A percentile compares a stretch with the other conserved stretches of the same genome.
phyloP scores from a whole-genome alignment of 2,113 vertebrate genomes.

The Chaetura pelagica region DNA sequence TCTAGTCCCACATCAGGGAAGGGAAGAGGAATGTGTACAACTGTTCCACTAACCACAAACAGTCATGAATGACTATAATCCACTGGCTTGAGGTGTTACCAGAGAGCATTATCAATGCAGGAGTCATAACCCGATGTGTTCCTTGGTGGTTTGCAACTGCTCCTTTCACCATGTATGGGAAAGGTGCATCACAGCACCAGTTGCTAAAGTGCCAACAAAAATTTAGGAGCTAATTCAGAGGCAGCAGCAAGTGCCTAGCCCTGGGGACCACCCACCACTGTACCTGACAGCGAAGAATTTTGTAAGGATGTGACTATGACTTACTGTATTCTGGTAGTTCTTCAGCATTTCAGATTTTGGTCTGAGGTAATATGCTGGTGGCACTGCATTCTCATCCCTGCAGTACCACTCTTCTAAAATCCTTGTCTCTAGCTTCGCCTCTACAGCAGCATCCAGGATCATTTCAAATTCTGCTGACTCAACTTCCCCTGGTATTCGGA shows the following conservation, averaged over 20 bases:
- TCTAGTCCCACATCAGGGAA: background rate
- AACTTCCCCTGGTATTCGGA: slow-evolving; percentile 94
- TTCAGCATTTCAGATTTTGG: slow-evolving; percentile 91
- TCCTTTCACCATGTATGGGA: background rate
- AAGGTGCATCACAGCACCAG: background rate
- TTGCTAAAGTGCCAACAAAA: background rate
- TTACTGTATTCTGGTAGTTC: slow-evolving; percentile 88
- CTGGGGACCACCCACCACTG: background rate
- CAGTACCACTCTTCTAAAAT: slow-evolving; percentile 98
- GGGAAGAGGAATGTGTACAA: background rate
- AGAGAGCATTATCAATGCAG: rapidly evolving
- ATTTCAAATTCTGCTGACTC: slow-evolving; percentile 98
- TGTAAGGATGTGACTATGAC: background rate
- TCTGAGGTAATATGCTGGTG: slow-evolving; percentile 97
- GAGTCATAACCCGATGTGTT: rapidly evolving
- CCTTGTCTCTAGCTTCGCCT: slow-evolving; percentile 92
- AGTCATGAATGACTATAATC: too few species aligned
- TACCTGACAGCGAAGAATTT: background rate
- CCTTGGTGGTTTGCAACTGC: background rate
- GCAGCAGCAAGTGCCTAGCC: background rate
- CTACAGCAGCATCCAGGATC: slow-evolving; percentile 94
- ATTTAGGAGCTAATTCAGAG: background rate
- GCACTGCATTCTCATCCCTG: slow-evolving; percentile 96
- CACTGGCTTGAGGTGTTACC: background rate
- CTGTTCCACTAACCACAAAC: background rate